Evolutionary conservation across 2,888 invertebrate genomes (phyloP).

Genomic region (Polyploca ridens): DNA sequence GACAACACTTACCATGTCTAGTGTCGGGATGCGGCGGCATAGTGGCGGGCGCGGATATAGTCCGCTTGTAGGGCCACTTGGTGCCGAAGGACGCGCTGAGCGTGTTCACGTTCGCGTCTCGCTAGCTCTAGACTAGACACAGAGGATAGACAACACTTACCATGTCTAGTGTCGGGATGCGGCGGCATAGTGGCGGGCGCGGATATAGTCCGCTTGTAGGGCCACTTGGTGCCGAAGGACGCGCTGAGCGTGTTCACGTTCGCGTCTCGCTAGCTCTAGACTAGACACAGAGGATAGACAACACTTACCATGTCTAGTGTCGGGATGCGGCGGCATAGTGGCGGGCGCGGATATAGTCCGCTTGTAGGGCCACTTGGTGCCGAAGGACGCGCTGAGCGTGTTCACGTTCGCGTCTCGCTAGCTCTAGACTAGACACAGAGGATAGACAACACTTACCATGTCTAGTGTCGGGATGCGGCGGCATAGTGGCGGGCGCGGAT

Average conservation of each 20-base stretch:
- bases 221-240: slow-evolving; percentile 96
- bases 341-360: slow-evolving; percentile 95
- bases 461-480: slow-evolving; percentile 88
- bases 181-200: slow-evolving; percentile 93
- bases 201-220: slow-evolving; percentile 96
- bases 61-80: no score
- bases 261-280: slow-evolving; percentile 34
- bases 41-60: no score
- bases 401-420: slow-evolving; percentile 59
- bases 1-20: no score
- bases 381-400: slow-evolving; percentile 94
- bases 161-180: slow-evolving; percentile 87
- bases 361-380: slow-evolving; percentile 97
- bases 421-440: no score
- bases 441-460: slow-evolving; percentile 51
- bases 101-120: slow-evolving; percentile 77
- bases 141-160: slow-evolving; percentile 22
- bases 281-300: no score
- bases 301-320: slow-evolving; percentile 82
- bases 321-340: slow-evolving; percentile 89
- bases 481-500: slow-evolving; percentile 94
- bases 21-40: no score
- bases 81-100: slow-evolving; percentile 94
- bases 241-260: slow-evolving; percentile 89
- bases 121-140: no score